Conservation (phyloP, 35 echinoderm and acorn worm species). For the Ophiothrix spiculata region DNA sequence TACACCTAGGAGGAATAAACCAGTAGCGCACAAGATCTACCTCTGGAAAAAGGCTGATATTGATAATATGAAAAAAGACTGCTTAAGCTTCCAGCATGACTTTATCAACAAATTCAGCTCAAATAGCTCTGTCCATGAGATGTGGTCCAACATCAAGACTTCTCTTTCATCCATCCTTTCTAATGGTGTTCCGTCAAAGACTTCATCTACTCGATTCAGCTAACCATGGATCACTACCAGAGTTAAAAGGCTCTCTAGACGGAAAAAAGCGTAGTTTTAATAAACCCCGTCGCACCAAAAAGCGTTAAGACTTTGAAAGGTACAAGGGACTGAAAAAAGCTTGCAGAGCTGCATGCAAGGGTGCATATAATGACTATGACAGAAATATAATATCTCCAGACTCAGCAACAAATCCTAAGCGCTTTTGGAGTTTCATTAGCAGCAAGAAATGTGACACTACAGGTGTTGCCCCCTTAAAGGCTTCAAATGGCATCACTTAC, state of each 20-base stretch:
- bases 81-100: neutral
- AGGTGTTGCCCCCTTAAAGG: constrained; percentile 39
- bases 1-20: no score
- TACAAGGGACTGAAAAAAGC: constrained; percentile 6
- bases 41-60: constrained; percentile 42
- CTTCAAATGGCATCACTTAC: constrained; percentile 14
- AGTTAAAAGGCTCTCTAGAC: constrained; percentile 18
- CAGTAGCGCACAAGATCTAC: no score
- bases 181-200: no score
- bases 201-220: constrained; percentile 8
- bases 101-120: neutral
- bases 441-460: constrained; percentile 42
- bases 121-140: neutral
- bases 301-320: neutral
- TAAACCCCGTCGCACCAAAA: neutral
- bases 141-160: constrained; percentile 16
- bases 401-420: constrained; percentile 33
- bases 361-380: constrained; percentile 31
- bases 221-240: constrained; percentile 12
- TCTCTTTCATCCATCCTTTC: neutral
- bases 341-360: constrained; percentile 28
- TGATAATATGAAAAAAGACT: neutral
- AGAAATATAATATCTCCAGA: constrained; percentile 30
- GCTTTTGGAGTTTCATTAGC: constrained; percentile 33
- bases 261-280: constrained; percentile 37